Conservation (phyloP, 2,797 vertebrate genomes). For the Avahi laniger region DNA sequence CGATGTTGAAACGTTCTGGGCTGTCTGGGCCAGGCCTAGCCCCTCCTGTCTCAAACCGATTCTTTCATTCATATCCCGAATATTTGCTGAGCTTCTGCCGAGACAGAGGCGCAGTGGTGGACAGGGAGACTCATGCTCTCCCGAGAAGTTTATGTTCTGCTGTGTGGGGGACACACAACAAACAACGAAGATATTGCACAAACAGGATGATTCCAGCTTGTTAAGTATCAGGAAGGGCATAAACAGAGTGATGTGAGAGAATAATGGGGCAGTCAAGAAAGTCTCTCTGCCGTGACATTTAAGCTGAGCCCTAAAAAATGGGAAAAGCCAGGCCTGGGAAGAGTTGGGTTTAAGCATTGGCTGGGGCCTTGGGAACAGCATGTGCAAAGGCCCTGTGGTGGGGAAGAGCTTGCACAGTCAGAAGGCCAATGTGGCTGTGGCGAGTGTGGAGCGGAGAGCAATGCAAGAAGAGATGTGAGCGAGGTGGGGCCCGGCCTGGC, state of each 20-base stretch:
- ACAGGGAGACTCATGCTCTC: background rate
- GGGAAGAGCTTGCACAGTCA: background rate
- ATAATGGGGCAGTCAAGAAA: background rate
- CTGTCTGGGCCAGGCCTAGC: background rate
- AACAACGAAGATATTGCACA: background rate
- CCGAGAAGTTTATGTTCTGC: background rate
- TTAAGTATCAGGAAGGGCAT: background rate
- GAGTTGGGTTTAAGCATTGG: background rate
- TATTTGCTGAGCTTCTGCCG: background rate
- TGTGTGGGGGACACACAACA: background rate
- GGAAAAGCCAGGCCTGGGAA: background rate
- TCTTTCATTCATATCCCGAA: background rate
- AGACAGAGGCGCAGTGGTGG: background rate
- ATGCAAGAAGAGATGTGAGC: background rate
- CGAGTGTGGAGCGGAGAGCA: background rate
- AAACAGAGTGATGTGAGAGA: background rate
- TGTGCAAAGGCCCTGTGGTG: background rate
- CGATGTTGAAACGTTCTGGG: rapidly evolving
- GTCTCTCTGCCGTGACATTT: background rate
- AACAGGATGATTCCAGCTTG: background rate
- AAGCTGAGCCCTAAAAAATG: background rate
- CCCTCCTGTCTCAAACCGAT: background rate
- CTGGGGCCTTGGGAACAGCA: background rate
- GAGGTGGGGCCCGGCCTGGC: background rate
- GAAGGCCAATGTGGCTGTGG: background rate